phyloP scores from a whole-genome alignment of 2,888 invertebrate genomes.

The Cheilosia soror region DNA sequence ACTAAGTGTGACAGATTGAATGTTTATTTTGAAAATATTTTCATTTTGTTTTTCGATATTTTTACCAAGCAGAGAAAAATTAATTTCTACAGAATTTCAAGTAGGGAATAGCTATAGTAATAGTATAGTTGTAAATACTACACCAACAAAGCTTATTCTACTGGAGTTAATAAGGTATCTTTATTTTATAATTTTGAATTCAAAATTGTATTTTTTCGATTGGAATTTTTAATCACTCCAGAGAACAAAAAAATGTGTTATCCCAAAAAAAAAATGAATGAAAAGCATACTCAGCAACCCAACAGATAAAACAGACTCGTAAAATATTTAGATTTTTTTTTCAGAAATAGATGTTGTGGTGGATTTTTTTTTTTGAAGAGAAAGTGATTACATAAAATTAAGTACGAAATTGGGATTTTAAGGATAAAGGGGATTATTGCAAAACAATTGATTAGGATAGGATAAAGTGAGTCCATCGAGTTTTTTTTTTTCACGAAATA shows the following conservation, averaged over 20 bases:
- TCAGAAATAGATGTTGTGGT: slow-evolving; percentile 45
- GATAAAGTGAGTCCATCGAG: slow-evolving; percentile 54
- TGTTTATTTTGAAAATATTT: neutral
- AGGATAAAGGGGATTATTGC: slow-evolving; percentile 4
- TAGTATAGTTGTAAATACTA: slow-evolving; percentile 18
- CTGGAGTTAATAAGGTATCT: slow-evolving; percentile 31
- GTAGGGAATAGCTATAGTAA: slow-evolving; percentile 19
- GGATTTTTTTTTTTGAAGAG: slow-evolving; percentile 27
- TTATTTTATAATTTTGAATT: neutral
- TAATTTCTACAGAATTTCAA: slow-evolving; percentile 27
- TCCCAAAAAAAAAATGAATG: slow-evolving; percentile 37
- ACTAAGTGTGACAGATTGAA: slow-evolving; percentile 66
- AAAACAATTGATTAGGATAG: slow-evolving; percentile 16
- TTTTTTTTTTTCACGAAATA: slow-evolving; percentile 39
- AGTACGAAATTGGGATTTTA: slow-evolving; percentile 7
- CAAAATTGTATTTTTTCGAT: slow-evolving; percentile 4
- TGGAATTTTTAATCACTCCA: slow-evolving; percentile 42
- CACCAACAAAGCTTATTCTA: slow-evolving; percentile 42
- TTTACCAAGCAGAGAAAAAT: slow-evolving; percentile 47
- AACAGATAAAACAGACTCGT: slow-evolving; percentile 74
- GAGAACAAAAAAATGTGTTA: slow-evolving; percentile 33
- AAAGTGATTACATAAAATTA: slow-evolving; percentile 19
- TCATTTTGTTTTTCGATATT: neutral
- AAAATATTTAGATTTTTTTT: slow-evolving; percentile 44
- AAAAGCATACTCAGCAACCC: slow-evolving; percentile 76